Base-by-base conservation (phyloP, 2,888 invertebrate genomes). In the Caenorhabditis becei region DNA sequence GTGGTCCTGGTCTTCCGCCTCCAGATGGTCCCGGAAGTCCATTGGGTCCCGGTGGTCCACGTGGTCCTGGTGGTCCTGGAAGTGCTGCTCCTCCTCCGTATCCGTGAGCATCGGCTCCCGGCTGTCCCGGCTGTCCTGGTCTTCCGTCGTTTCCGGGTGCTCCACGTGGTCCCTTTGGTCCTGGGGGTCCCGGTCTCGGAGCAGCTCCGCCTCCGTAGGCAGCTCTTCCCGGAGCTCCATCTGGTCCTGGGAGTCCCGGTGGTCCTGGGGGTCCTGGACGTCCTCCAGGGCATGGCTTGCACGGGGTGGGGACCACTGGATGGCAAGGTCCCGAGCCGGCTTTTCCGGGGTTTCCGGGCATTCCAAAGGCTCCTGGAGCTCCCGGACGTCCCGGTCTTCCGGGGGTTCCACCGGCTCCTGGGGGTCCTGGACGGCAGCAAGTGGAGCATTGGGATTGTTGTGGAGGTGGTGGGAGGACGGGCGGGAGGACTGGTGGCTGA, bases 291-390 rank as follows among this genome's bases (percentile, higher is more conserved):
- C 88, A 89, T 16, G 89, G 88, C 51, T 87, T 87, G 83, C 89
- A 89, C 20, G 89, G 89, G n/a, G 88, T 84, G 20, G 88, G 88
- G 2, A 88, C 89, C 28, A 85, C 79, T 32, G 88, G 88, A 16
- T 82, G 69, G 72, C 86, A 86, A 14, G 84, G 82, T 51, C 74
- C 77, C 16, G 32, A 23, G 37, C 74, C 78, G 20, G 83, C 83
- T 44, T 83, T 84, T 62, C 88, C 88, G 20, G 88, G 87, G 56
- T 83, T 86, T 35, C 88, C 88, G 20, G 88, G 88, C 58, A 86
- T 61, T 59, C 89, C 88, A 18, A 85, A 87, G 8, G 88, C 85
- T 66, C 88, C 88, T 41, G 87, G 88, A 11, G 82, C 85, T 69
- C 88, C 89, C 18, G 88, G 88, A 8, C 84, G 77, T 51, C 89